These are phyloP conservation scores for Panthera uncia DNA, from an alignment of 2,113 vertebrate genomes.

Conservation along the genomic window DNA sequence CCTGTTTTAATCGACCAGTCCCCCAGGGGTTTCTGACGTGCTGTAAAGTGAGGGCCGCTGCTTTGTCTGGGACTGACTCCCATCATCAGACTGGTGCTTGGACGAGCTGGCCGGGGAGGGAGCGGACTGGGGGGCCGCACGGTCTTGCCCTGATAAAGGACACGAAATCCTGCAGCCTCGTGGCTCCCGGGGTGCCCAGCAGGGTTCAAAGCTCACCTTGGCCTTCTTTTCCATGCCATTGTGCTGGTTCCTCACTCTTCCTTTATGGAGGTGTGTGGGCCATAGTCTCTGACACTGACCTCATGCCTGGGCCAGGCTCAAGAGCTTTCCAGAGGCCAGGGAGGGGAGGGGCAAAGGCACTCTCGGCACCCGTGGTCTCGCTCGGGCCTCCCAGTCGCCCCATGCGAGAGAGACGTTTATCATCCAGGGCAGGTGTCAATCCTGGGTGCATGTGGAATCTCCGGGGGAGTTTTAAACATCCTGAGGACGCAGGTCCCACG, in stretches of 20 bases:
- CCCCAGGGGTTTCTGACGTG: background rate
- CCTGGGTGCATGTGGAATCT: background rate
- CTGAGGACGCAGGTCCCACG: background rate
- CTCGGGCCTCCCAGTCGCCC: background rate
- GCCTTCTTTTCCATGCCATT: background rate
- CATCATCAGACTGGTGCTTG: background rate
- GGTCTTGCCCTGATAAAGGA: background rate
- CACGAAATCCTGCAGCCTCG: background rate
- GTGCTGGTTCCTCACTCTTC: background rate
- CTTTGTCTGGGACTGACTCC: background rate
- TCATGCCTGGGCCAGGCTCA: background rate
- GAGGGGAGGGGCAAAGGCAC: background rate
- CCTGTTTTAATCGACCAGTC: background rate
- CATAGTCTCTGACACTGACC: background rate
- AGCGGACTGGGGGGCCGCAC: background rate
- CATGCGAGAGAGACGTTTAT: background rate
- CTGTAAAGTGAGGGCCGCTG: background rate
- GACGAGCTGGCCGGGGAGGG: background rate
- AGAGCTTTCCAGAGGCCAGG: background rate
- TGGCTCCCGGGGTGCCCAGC: background rate
- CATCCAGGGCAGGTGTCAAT: background rate
- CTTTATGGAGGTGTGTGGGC: background rate
- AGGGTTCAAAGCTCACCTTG: background rate
- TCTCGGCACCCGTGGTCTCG: background rate
- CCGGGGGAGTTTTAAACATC: background rate